Percentiles rank a stretch among this genome's conserved stretches.
These are phyloP conservation scores for Aphis gossypii DNA, from an alignment of 1,140 invertebrate genomes.

Conservation along the genomic window DNA sequence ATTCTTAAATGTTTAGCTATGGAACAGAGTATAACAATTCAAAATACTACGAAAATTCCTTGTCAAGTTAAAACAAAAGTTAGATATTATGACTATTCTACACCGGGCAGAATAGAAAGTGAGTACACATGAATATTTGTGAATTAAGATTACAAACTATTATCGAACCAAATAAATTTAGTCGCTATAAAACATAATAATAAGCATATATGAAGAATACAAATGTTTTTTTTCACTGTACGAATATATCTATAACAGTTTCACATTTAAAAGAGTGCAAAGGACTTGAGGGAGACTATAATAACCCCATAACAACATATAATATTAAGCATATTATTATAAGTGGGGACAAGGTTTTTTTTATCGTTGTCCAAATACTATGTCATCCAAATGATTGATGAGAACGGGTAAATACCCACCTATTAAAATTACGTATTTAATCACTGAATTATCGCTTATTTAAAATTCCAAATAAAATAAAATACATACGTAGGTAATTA, in stretches of 20 bases:
- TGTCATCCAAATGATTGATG: background rate
- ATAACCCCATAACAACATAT: background rate
- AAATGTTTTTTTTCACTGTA: background rate
- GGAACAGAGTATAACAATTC: constrained; percentile 1
- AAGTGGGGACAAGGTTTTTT: background rate
- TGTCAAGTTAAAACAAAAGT: background rate
- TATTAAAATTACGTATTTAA: background rate
- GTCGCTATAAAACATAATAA: background rate
- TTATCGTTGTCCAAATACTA: background rate
- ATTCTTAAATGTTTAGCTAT: background rate
- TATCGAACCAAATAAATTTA: background rate
- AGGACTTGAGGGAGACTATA: background rate
- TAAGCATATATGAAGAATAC: too few relatives aligned
- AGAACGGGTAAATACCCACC: background rate
- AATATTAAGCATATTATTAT: background rate
- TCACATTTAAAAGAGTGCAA: background rate
- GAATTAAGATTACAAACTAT: background rate
- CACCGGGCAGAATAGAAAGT: background rate
- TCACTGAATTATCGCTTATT: background rate
- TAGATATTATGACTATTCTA: background rate
- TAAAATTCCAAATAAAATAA: background rate
- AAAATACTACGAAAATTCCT: background rate
- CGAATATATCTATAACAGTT: background rate
- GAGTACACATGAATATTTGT: background rate
- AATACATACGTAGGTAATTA: background rate